Conservation (phyloP, 2,888 invertebrate species). For the Euzophera pinguis region DNA sequence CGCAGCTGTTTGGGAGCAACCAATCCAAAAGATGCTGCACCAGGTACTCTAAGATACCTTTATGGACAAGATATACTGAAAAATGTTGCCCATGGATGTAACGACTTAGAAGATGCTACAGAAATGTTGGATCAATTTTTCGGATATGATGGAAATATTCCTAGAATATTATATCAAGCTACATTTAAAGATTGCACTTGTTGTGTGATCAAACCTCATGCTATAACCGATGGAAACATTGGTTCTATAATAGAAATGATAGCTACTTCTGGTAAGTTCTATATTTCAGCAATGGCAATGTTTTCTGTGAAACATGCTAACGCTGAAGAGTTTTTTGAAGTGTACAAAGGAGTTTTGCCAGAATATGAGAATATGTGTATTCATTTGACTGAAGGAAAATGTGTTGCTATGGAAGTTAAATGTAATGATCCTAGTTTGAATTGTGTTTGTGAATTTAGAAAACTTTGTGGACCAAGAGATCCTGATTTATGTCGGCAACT, state of each 20-base stretch:
- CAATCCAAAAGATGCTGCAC: conserved; percentile 81
- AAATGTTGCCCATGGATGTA: conserved; percentile 87
- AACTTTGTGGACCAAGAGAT: conserved; percentile 92
- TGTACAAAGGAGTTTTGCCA: conserved; percentile 91
- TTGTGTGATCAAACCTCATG: conserved; percentile 94
- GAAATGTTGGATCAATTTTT: conserved; percentile 61
- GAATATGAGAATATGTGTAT: conserved; percentile 89
- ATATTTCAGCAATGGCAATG: conserved; percentile 89
- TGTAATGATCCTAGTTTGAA: conserved; percentile 73
- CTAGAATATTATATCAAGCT: conserved; percentile 64
- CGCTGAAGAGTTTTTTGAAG: conserved; percentile 94
- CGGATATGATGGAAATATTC: conserved; percentile 50
- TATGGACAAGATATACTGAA: conserved; percentile 84
- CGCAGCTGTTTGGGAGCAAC: conserved; percentile 82
- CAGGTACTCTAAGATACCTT: conserved; percentile 80
- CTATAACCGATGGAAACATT: conserved; percentile 85
- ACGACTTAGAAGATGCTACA: conserved; percentile 75
- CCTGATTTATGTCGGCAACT: conserved; percentile 82
- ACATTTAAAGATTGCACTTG: conserved; percentile 84
- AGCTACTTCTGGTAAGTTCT: conserved; percentile 82
- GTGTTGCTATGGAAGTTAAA: conserved; percentile 90
- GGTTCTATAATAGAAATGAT: conserved; percentile 89
- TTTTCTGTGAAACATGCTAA: conserved; percentile 87
- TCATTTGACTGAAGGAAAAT: conserved; percentile 91
- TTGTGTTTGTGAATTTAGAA: conserved; percentile 85